phyloP scores from a whole-genome alignment of 92 coral and sea anemone genomes.

The Diadumene lineata region DNA sequence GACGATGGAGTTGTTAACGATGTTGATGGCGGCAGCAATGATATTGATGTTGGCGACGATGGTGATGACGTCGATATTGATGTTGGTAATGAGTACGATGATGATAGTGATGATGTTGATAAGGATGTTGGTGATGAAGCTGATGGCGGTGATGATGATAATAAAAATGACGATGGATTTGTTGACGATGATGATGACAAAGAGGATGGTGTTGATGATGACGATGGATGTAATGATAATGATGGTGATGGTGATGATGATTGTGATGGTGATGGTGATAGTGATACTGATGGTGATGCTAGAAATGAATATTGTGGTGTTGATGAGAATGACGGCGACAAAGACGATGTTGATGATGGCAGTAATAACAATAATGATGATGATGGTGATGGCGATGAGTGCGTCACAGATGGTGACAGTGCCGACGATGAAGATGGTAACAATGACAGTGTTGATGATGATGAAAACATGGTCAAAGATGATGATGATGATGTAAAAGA shows the following conservation, averaged over 20 bases:
- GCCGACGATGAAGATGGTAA: constrained; percentile 1
- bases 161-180: background rate
- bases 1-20: background rate
- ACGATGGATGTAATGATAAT: background rate
- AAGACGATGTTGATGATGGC: background rate
- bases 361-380: background rate
- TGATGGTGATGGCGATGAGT: background rate
- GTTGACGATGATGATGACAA: background rate
- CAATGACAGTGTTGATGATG: background rate
- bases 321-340: background rate
- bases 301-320: background rate
- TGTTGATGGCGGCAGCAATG: background rate
- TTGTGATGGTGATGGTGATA: background rate
- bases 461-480: too few species aligned
- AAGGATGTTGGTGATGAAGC: background rate
- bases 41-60: background rate
- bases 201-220: background rate
- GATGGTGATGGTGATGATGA: background rate
- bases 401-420: background rate
- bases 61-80: background rate
- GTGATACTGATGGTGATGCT: background rate
- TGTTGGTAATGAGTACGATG: background rate
- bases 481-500: constrained; percentile 4
- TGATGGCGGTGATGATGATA: constrained; percentile 3
- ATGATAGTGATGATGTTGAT: background rate